phyloP scores from a whole-genome alignment of 2,888 invertebrate species.

The Drosophila sordidula region DNA sequence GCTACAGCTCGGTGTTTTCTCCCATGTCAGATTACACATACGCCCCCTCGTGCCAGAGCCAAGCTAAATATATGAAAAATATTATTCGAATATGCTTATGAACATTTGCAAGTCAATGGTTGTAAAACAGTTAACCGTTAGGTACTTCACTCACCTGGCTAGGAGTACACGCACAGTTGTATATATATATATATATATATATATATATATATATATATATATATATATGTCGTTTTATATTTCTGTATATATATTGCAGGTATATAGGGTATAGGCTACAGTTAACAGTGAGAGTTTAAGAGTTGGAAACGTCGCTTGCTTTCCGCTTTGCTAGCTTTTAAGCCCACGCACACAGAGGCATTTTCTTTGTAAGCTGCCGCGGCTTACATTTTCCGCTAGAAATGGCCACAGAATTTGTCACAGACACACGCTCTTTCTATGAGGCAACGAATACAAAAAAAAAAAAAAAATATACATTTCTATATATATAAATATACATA shows the following conservation, averaged over 20 bases:
- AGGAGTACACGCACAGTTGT: conserved; percentile 46
- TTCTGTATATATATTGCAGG: conserved; percentile 13
- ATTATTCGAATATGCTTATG: conserved; percentile 27
- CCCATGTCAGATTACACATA: conserved; percentile 45
- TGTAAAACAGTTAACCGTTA: neutral
- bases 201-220: conserved; percentile 15
- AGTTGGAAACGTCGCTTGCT: conserved; percentile 35
- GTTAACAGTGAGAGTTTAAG: conserved; percentile 42
- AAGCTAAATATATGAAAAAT: conserved; percentile 5
- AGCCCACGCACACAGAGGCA: conserved; percentile 37
- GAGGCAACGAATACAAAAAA: conserved; percentile 20
- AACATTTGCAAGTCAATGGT: conserved; percentile 50
- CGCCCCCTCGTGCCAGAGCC: conserved; percentile 19
- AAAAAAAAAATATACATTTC: conserved; percentile 8
- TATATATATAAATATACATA: conserved; percentile 7
- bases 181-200: conserved; percentile 7
- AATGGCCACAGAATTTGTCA: conserved; percentile 40
- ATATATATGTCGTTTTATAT: conserved; percentile 1
- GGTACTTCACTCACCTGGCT: conserved; percentile 44
- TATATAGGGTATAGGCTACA: conserved; percentile 17
- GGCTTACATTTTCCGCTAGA: conserved; percentile 48
- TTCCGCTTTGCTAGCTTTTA: conserved; percentile 22
- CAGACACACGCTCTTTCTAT: conserved; percentile 45
- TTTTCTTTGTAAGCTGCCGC: conserved; percentile 33
- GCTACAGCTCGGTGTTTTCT: conserved; percentile 1